Base-by-base conservation (phyloP, 1,140 invertebrate species). In the Vanessa tameamea region DNA sequence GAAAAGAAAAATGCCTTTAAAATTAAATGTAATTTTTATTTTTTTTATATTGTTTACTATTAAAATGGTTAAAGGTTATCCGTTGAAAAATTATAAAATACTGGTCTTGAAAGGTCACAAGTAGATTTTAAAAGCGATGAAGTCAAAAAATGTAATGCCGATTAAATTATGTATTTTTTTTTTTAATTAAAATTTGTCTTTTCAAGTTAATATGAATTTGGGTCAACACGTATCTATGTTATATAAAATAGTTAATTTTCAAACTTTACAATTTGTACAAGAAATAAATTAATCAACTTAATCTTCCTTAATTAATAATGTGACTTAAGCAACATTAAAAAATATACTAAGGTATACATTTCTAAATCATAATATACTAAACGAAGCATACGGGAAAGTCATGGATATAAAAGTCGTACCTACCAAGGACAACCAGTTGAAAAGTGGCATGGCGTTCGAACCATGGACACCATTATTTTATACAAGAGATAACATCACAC, bases 401-500 rank as follows among this genome's bases (percentile, higher is more conserved):
- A 72, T 72, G 64, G 61, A 48, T 65, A 55, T 70, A 48, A 23
- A 47, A 37, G 64, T 61, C 43, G 47, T 68, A 55, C 65, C 3
- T 51, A 47, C 51, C 76, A 78, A 78, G 77, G 77, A 75, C 73
- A 64, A 75, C 77, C 77, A 66, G 77, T 75, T 70, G 51, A 67
- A 61, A 61, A 61, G 57, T 61, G 37, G 50, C 4, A 71, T 71
- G 72, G 68, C 65, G 76, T 72, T 75, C 55, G 51, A 65, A 70
- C 64, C 77, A 69, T 83, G 80, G 80, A 77, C 68, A 74, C 73
- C 67, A 43, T 66, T 47, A 31, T 31, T 31, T 12, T 43, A 43
- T 57, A 69, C 14, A 67, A 55, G 64, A 83, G 83, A 84, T 82
- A 85, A 77, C 69, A 83, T 82, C 80, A 16, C 9, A 61, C 43